Percentiles rank a stretch among this genome's conserved stretches.
phyloP scores from a whole-genome alignment of 35 echinoderm and acorn worm genomes.

The Strongylocentrotus purpuratus region DNA sequence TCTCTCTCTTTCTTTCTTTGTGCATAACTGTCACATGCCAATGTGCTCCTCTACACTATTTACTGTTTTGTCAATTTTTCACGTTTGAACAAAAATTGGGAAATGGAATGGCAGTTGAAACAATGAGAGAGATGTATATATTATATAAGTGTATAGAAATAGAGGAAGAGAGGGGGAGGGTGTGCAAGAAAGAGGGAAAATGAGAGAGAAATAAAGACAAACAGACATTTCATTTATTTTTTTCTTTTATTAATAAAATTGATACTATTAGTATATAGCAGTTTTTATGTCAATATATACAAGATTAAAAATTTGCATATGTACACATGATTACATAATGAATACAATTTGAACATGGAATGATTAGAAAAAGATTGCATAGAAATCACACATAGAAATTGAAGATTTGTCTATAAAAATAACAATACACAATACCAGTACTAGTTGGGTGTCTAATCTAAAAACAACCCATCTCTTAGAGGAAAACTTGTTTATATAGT shows the following conservation, averaged over 20 bases:
- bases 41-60: too few species aligned
- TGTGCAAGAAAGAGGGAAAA: not conserved
- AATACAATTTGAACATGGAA: not conserved
- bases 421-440: not conserved
- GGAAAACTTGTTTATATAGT: too few species aligned
- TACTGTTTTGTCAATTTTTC: too few species aligned
- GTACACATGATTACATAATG: constrained; percentile 19
- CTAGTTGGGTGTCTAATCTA: too few species aligned
- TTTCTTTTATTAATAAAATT: too few species aligned
- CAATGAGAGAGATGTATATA: not conserved
- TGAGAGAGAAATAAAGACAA: not conserved
- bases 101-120: not conserved
- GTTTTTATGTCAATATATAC: too few species aligned
- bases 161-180: not conserved
- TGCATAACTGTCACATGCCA: too few species aligned
- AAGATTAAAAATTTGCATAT: constrained; percentile 1
- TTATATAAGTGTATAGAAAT: not conserved
- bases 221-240: not conserved
- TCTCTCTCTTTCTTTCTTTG: too few species aligned
- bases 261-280: too few species aligned
- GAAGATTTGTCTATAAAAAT: not conserved
- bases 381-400: not conserved
- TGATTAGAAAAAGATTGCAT: not conserved
- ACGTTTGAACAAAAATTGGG: too few species aligned
- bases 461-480: too few species aligned